Evolutionary conservation across 2,113 vertebrate genomes (phyloP), one percentile per base, ranked within the genome.

Genomic region (Hippocampus zosterae): DNA sequence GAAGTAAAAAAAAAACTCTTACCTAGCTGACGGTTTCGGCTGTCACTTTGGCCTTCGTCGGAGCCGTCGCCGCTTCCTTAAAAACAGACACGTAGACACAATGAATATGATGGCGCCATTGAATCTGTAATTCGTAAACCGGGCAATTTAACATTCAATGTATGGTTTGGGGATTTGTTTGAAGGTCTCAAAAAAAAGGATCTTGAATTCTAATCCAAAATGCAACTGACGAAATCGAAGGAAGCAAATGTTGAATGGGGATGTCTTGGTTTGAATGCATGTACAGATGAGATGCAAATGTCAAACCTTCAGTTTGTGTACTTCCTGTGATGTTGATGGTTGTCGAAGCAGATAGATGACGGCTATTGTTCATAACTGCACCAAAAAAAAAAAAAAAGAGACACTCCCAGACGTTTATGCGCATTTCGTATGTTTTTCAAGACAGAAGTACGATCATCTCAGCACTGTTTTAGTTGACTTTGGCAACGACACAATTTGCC

Each of bases 271-370:
- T 55, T 41, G 33, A 72, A 19, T 68, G 2, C 0, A 37, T 29
- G 29, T 11, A 53, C 60, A 74, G 70, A 72, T 53, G 25, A 23
- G 37, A 40, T 4, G 53, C 48, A 37, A 68, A 40, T 68, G 69
- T 48, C 19, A 76, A 79, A 74, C 68, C 78, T 81, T 80, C 72
- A 76, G 79, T 71, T 74, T 71, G 52, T 19, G 70, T 72, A 63
- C 72, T 72, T 85, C 82, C 77, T 76, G 79, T 86, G 79, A 76
- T 73, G 79, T 83, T 74, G 59, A 70, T 75, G 66, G 72, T 83
- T 55, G 67, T 57, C 1, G 63, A 52, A 64, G 41, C 41, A 76
- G 73, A 75, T 70, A 77, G 77, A 82, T 72, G 68, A 48, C 72
- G 73, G 57, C 63, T 73, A 62, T 77, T 73, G 71, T 56, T 65